Evolutionary conservation across 2,888 invertebrate species (phyloP).

Genomic region (Myopa tessellatipennis): DNA sequence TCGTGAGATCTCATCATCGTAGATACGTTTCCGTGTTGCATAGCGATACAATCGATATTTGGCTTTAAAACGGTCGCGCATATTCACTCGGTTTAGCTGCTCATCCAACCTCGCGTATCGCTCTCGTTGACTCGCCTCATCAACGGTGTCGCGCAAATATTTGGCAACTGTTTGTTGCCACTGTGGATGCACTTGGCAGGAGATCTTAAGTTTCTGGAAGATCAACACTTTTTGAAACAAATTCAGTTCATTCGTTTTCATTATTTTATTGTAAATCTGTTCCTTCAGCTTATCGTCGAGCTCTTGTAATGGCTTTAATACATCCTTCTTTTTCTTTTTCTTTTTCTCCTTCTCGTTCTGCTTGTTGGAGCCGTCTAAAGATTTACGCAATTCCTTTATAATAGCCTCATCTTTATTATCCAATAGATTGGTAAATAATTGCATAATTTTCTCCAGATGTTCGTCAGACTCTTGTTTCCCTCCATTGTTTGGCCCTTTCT

Average conservation of each 20-base stretch:
- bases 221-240: conserved; percentile 64
- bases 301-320: conserved; percentile 18
- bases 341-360: conserved; percentile 13
- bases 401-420: conserved; percentile 57
- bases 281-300: conserved; percentile 50
- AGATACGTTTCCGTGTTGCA: conserved; percentile 45
- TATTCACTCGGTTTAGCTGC: conserved; percentile 53
- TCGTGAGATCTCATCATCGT: conserved; percentile 50
- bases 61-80: conserved; percentile 61
- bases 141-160: conserved; percentile 52
- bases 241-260: conserved; percentile 60
- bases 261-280: conserved; percentile 55
- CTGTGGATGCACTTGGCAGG: conserved; percentile 54
- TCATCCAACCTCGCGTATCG: conserved; percentile 44
- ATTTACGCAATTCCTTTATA: conserved; percentile 52
- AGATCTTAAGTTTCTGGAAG: conserved; percentile 59
- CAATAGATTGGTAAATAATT: conserved; percentile 57
- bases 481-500: conserved; percentile 52
- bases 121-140: conserved; percentile 36
- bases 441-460: conserved; percentile 56
- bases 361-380: conserved; percentile 42
- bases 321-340: not conserved
- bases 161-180: conserved; percentile 50
- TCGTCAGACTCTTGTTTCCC: conserved; percentile 49
- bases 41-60: conserved; percentile 58